phyloP scores from a whole-genome alignment of 2,797 vertebrate species.

The Enteromius treurensis region DNA sequence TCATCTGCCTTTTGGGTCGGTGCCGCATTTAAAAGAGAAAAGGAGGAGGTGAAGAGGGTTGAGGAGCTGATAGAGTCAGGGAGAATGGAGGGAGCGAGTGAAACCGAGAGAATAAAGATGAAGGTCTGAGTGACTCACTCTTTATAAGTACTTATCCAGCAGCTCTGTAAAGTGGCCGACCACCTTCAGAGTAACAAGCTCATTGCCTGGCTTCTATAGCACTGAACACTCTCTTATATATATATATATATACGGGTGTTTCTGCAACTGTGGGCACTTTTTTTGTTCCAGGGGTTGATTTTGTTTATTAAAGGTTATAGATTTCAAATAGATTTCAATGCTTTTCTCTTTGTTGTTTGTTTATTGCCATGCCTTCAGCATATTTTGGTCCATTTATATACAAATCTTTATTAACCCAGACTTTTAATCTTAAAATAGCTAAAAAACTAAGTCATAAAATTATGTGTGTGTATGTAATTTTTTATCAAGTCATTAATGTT shows the following conservation, averaged over 20 bases:
- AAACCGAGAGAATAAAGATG: constrained; percentile 60
- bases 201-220: constrained; percentile 57
- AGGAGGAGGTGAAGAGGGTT: constrained; percentile 56
- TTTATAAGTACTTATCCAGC: constrained; percentile 59
- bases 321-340: not conserved
- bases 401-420: not conserved
- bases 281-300: not conserved
- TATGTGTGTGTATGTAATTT: too few species aligned
- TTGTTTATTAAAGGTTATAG: constrained; percentile 1
- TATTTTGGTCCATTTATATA: not conserved
- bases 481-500: too few species aligned
- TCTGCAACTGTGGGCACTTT: not conserved
- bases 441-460: not conserved
- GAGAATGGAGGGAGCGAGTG: constrained; percentile 49
- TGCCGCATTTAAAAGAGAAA: constrained; percentile 50
- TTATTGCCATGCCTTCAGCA: not conserved
- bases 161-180: constrained; percentile 59
- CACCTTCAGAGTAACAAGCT: constrained; percentile 66
- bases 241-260: not conserved
- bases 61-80: constrained; percentile 55
- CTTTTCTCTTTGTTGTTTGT: not conserved
- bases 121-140: constrained; percentile 61
- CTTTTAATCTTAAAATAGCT: not conserved
- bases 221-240: constrained; percentile 45
- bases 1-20: constrained; percentile 48